Evolutionary conservation across 2,888 invertebrate species (phyloP), one percentile per base, ranked within the genome.

Genomic region (Phyto melanocephala): DNA sequence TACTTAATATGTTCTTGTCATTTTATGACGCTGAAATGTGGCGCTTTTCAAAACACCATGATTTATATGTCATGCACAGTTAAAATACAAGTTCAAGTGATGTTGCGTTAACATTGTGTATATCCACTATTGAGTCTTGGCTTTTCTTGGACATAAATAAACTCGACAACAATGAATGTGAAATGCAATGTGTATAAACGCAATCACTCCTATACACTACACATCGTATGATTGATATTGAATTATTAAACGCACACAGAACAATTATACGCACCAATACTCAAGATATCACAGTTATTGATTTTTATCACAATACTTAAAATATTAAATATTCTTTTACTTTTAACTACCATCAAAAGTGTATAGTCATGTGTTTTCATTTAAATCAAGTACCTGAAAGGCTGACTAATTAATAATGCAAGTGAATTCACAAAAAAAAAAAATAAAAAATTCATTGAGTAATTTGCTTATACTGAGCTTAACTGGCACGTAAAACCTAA

Each of bases 221-320:
- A 28, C 7, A 10, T 15, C 58, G 58, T 70, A 54, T 62, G 54
- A 17, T 40, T 62, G 24, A 54, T 62, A 68, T 45, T 35, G 2
- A 52, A 11, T 40, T 33, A 52, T 17, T 60, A 15, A 62, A 47
- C 10, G 20, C 0, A 24, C 1, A 71, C 0, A 24, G 0, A 71
- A 33, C 10, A 58, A 58, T 58, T 47, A 78, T 78, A 71, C 71
- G 78, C 71, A 28, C 37, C 50, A 6, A 22, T 8, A 37, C 37
- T 5, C 7, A 15, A 17, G 54, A 24, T 47, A 63, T 65, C 17
- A 65, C 28, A 28, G 5, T 33, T 78, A 78, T 65, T 65, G 56
- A 65, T 65, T 78, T 40, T 63, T 24, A 24, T 24, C 37, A 45
- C 1, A 35, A 33, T 20, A 17, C 62, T 35, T 54, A 17, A 62